Base-by-base conservation (phyloP, 2,797 vertebrate genomes). In the Myripristis jacobus region DNA sequence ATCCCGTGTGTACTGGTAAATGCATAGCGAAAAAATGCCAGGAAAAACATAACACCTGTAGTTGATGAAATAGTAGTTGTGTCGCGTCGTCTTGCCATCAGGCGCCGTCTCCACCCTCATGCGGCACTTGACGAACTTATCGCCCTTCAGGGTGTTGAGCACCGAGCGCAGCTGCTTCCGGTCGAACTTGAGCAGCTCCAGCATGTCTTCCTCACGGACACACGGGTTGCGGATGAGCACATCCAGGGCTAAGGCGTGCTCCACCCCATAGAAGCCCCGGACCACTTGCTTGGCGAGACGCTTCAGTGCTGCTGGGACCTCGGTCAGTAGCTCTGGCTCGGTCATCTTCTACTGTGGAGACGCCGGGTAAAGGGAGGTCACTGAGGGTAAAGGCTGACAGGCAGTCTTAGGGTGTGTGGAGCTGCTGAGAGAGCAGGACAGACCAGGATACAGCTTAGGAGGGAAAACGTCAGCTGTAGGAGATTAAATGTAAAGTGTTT, bases 21-120 rank as follows among this genome's bases (percentile, higher is more conserved):
- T 43, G 41, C 4, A 54, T 10, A 18, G 1, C 16, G 2, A 54
- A 22, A 13, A 51, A 8, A 4, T 9, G n/a, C 9, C 6, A 48
- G 25, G 15, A 31, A n/a, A 36, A 9, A 0, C 51, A 66, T 3
- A 25, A 65, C 46, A 89, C 92, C 91, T 92, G 88, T 99, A 99
- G 91, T 97, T 99, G 88, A 99, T 98, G 88, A 98, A 99, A 75
- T 99, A 99, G 87, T 98, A 99, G 91, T 99, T 99, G 80, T 99
- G 98, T 0, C 98, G 92, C 0, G 98, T 99, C 6, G 97, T 96
- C 90, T 99, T 99, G 73, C 98, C 98, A 27, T 99, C 98, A 0
- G 95, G 93, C 7, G 98, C 96, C 0, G 98, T 99, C 91, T 99
- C 98, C 54, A 99, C 97, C 34, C 97, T 94, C 97, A 99, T 97